phyloP scores from a whole-genome alignment of 2,888 invertebrate species.

The Hyles lineata region DNA sequence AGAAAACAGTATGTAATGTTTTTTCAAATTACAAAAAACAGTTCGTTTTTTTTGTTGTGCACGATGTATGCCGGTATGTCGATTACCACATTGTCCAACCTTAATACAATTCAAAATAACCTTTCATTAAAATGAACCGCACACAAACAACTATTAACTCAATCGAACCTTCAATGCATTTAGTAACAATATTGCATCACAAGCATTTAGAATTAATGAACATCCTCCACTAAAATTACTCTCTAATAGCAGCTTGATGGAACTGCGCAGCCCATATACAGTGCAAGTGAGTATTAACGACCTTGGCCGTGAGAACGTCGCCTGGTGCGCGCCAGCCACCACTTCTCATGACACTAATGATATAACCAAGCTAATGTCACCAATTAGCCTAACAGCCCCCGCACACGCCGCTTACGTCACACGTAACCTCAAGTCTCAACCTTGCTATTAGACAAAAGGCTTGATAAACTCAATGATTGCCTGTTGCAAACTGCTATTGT shows the following conservation, averaged over 20 bases:
- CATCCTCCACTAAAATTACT: neutral
- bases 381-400: neutral
- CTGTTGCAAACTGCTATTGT: neutral
- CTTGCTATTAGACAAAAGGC: neutral
- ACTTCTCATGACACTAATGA: conserved; percentile 12
- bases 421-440: neutral
- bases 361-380: neutral
- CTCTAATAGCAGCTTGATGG: neutral
- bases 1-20: neutral
- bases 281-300: neutral
- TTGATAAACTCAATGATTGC: neutral
- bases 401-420: neutral
- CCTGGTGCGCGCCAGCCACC: neutral
- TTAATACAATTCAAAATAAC: too few species aligned
- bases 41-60: too few species aligned
- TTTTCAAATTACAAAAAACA: neutral
- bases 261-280: neutral
- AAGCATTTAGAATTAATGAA: neutral
- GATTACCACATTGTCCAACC: too few species aligned
- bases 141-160: too few species aligned
- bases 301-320: neutral
- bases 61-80: too few species aligned
- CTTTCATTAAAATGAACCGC: too few species aligned
- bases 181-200: too few species aligned
- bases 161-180: too few species aligned